phyloP scores from a whole-genome alignment of 2,113 vertebrate species.

The Arvicanthis niloticus region DNA sequence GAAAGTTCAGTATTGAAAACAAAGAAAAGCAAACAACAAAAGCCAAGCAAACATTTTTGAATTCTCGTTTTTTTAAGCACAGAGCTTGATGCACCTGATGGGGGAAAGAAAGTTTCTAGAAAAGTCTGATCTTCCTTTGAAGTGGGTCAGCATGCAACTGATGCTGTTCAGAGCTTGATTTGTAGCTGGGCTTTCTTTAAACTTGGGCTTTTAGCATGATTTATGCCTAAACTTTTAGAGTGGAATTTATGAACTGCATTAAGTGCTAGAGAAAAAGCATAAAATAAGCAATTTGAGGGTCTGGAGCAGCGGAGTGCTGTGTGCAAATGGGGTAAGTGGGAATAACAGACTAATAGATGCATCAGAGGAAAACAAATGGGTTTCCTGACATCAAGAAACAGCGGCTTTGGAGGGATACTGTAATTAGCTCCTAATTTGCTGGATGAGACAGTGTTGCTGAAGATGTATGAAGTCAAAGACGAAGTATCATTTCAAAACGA shows the following conservation, averaged over 20 bases:
- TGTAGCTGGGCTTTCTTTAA: conserved; percentile 32
- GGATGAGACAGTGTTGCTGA: conserved; percentile 49
- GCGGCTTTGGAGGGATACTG: conserved; percentile 76
- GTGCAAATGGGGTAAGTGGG: conserved; percentile 74
- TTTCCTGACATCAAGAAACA: conserved; percentile 55
- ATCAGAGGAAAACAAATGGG: conserved; percentile 67
- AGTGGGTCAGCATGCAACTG: neutral
- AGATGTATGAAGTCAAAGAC: conserved; percentile 54
- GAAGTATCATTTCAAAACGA: conserved; percentile 10
- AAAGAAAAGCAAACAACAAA: neutral
- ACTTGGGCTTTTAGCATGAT: conserved; percentile 78
- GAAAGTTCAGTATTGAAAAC: neutral
- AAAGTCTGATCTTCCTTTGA: conserved; percentile 53
- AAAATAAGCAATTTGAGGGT: conserved; percentile 79
- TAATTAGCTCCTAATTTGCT: conserved; percentile 78
- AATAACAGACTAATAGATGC: conserved; percentile 77
- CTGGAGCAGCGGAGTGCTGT: conserved; percentile 65
- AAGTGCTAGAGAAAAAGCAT: conserved; percentile 77
- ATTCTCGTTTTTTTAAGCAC: neutral
- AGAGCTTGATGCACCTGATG: conserved; percentile 2
- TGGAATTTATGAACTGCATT: conserved; percentile 83
- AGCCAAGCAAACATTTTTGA: neutral
- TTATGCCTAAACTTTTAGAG: conserved; percentile 74
- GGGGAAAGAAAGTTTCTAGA: conserved; percentile 37
- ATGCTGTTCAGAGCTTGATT: conserved; percentile 49